Base-by-base conservation (phyloP, 1,140 invertebrate genomes). In the Vanessa tameamea region DNA sequence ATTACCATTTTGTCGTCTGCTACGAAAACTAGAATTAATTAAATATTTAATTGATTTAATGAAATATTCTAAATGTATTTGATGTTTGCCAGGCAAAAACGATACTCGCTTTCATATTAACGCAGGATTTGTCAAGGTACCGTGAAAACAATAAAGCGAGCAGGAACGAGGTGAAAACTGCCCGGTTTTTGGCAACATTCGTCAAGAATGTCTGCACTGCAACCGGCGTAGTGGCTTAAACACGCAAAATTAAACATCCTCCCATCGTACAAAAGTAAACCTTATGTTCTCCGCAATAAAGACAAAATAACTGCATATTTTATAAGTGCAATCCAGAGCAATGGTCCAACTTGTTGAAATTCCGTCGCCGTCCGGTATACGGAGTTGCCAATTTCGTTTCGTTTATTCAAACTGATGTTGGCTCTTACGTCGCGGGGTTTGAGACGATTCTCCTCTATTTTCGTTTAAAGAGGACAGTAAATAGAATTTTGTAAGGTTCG, bases 271-370 rank as follows among this genome's bases (percentile, higher is more conserved):
- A 48, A 87, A 89, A 87, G 77, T 80, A 72, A 76, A 80, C 80
- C 82, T 84, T 87, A 86, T 75, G 55, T 15, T 37, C 31, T 31
- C 47, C 37, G 61, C 9, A n/a, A 82, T 76, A 90, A 77, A 75
- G 71, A 64, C 67, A 77, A 73, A 67, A 63, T 50, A 61, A 20
- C 31, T 59, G 78, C 64, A 75, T 51, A 77, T 63, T 73, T 69
- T 80, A 81, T 61, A 48, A 75, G 69, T 82, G 82, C 78, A 84
- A 82, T 76, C 74, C 69, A 66, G 78, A 83, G 82, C 82, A 80
- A 83, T 83, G 82, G 80, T 82, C 84, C 82, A 86, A 90, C 90
- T 92, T 91, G 88, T 85, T 92, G 90, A 90, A 91, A 92, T 92
- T 92, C 90, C 87, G 84, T 84, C 84, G 81, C 78, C 83, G 81